Conservation (phyloP, 2,113 vertebrate genomes). For the Smithornis capensis region DNA sequence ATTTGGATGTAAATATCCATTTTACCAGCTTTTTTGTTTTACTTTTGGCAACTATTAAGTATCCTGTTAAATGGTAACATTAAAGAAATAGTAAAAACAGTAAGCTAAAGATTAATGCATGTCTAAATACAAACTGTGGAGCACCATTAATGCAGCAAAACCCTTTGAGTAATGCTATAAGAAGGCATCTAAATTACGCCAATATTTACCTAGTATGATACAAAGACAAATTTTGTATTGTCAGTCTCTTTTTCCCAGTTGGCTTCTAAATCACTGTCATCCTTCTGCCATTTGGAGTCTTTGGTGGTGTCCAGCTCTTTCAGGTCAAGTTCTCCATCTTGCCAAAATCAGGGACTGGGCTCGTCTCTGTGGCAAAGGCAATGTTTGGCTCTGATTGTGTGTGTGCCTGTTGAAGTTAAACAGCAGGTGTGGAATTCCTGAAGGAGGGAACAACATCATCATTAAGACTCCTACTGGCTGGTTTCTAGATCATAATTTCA, state of each 20-base stretch:
- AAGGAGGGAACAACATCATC: neutral
- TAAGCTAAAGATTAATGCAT: neutral
- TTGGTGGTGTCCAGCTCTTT: neutral
- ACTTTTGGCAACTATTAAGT: neutral
- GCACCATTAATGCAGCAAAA: neutral
- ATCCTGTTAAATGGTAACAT: neutral
- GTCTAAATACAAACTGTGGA: neutral
- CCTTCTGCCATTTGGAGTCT: neutral
- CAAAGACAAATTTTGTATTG: neutral
- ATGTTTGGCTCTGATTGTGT: neutral
- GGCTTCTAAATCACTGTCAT: neutral
- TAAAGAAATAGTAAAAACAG: neutral
- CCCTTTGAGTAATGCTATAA: neutral
- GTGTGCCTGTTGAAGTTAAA: neutral
- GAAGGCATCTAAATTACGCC: neutral
- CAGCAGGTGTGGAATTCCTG: neutral
- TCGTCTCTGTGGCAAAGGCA: neutral
- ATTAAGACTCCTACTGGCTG: neutral
- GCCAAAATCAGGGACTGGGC: neutral
- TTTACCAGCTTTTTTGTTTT: neutral
- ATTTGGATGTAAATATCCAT: neutral
- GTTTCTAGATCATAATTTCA: neutral
- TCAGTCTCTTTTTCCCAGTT: neutral
- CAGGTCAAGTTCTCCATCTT: neutral
- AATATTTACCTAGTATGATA: neutral